Percentiles rank a stretch among this genome's conserved stretches.
Evolutionary conservation across 2,113 vertebrate species (phyloP).

Genomic region (Aplodontia rufa): DNA sequence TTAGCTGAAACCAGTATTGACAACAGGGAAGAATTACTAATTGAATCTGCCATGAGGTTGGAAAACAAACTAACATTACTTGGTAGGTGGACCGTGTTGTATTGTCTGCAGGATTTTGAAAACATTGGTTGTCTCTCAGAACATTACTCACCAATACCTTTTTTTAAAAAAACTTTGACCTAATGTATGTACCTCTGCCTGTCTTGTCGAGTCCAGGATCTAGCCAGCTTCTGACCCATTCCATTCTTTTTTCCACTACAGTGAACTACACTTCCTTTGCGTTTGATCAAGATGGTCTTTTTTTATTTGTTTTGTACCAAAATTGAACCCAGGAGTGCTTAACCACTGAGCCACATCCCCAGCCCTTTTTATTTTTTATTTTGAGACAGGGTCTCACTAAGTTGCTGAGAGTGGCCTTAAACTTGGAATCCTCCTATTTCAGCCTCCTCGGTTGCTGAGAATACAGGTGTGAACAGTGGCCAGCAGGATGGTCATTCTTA

Average conservation of each 20-base stretch:
- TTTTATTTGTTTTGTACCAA: too few relatives aligned
- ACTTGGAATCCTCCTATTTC: too few relatives aligned
- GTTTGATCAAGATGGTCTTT: not conserved
- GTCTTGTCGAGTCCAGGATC: not conserved
- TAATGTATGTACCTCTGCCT: not conserved
- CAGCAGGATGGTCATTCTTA: not conserved
- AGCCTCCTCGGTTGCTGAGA: too few relatives aligned
- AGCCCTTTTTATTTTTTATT: too few relatives aligned
- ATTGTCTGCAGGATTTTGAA: not conserved
- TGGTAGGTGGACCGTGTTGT: constrained; percentile 84
- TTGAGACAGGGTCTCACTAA: too few relatives aligned
- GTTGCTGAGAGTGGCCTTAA: too few relatives aligned
- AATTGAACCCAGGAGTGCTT: too few relatives aligned
- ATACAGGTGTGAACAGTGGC: too few relatives aligned
- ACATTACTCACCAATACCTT: not conserved
- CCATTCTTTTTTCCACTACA: not conserved
- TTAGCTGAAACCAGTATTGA: constrained; percentile 96
- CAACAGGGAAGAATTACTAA: constrained; percentile 90
- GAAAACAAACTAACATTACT: constrained; percentile 93
- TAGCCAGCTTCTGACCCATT: not conserved
- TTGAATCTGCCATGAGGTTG: constrained; percentile 90
- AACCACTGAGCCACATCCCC: too few relatives aligned
- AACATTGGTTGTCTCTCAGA: not conserved
- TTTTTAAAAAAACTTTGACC: not conserved
- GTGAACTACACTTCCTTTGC: not conserved